phyloP scores from a whole-genome alignment of 1,140 invertebrate genomes.

The Hetaerina americana region DNA sequence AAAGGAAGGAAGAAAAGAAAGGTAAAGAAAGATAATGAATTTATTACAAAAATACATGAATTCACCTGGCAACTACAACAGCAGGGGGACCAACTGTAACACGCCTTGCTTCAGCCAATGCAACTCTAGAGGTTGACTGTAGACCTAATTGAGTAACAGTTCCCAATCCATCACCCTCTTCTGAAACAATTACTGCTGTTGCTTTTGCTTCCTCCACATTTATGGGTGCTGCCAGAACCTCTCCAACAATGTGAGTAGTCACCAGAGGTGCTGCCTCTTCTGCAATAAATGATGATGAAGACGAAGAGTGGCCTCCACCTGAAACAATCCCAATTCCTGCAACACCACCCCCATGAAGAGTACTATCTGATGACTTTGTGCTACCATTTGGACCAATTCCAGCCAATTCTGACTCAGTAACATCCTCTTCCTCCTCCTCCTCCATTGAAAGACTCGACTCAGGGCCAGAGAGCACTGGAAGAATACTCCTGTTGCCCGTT shows the following conservation, averaged over 20 bases:
- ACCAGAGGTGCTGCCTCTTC: neutral
- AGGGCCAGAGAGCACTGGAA: neutral
- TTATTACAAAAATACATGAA: too few relatives aligned
- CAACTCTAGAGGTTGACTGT: neutral
- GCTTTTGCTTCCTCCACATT: neutral
- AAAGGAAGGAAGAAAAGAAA: too few relatives aligned
- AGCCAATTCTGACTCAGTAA: slow-evolving; percentile 72
- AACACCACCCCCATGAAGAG: slow-evolving; percentile 53
- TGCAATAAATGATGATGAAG: neutral
- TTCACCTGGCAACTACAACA: neutral
- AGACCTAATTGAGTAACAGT: neutral
- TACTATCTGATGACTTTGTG: slow-evolving; percentile 63
- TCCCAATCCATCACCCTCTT: neutral
- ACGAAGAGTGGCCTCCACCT: slow-evolving; percentile 12
- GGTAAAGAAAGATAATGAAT: too few relatives aligned
- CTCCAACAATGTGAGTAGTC: neutral
- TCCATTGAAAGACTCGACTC: neutral
- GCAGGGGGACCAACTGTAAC: neutral
- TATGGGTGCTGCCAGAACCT: neutral
- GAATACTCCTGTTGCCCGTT: neutral
- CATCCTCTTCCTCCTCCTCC: slow-evolving; percentile 47
- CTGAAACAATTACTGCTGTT: neutral
- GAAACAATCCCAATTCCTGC: slow-evolving; percentile 35
- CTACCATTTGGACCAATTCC: slow-evolving; percentile 63
- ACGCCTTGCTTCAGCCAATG: neutral